Conservation (phyloP, 2,113 vertebrate genomes). For the Corvus moneduloides region DNA sequence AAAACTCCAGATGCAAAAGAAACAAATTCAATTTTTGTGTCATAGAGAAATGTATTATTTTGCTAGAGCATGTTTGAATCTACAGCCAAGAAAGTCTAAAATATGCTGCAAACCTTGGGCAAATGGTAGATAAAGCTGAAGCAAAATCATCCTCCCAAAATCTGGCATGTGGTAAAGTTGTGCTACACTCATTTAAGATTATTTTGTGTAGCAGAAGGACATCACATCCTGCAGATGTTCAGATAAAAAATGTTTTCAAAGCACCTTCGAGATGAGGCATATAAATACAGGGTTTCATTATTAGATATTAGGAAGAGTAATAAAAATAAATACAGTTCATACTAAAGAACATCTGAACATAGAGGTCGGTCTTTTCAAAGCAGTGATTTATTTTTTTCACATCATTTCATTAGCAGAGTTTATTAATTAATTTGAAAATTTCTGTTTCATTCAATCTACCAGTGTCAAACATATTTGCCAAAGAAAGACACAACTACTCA, state of each 20-base stretch:
- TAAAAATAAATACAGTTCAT: constrained; percentile 20
- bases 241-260: constrained; percentile 32
- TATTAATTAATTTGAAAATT: constrained; percentile 7
- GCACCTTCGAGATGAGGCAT: constrained; percentile 19
- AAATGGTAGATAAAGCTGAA: neutral
- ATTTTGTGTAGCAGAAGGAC: neutral
- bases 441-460: neutral
- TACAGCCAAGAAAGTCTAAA: neutral
- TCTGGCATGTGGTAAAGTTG: neutral
- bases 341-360: constrained; percentile 8
- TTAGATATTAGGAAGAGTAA: constrained; percentile 20
- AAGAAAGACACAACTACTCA: neutral
- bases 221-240: neutral
- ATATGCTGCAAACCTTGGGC: neutral
- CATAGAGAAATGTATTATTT: neutral
- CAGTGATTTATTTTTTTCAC: neutral
- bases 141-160: neutral
- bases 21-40: neutral
- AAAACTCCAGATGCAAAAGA: neutral
- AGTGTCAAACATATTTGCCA: neutral
- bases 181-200: neutral
- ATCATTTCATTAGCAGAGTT: constrained; percentile 15
- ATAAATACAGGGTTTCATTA: constrained; percentile 40
- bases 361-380: neutral
- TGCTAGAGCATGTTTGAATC: neutral